These are phyloP conservation scores for Molossus molossus DNA, from an alignment of 2,797 vertebrate species.

Conservation along the genomic window DNA sequence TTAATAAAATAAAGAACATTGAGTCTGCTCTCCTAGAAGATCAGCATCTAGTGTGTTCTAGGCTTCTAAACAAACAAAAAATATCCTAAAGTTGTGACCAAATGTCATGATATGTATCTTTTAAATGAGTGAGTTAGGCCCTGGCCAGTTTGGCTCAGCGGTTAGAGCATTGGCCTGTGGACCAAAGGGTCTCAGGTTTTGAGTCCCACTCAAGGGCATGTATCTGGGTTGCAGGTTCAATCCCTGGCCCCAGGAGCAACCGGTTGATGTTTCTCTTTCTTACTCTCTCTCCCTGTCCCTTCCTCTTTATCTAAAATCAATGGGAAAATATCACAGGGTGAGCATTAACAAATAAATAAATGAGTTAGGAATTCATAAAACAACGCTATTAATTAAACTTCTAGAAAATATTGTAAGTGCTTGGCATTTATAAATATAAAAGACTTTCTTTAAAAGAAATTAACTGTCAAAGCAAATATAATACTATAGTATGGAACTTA, in stretches of 20 bases:
- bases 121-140: not conserved
- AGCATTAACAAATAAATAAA: not conserved
- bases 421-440: not conserved
- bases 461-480: conserved; percentile 28
- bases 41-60: conserved; percentile 8
- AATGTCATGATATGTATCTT: not conserved
- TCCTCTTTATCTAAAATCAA: no score
- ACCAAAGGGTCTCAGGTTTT: no score
- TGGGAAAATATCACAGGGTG: no score
- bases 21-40: not conserved
- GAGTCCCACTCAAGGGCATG: no score
- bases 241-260: no score
- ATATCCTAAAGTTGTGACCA: conserved; percentile 12
- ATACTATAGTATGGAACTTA: not conserved
- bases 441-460: not conserved
- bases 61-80: not conserved
- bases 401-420: not conserved
- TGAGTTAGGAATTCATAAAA: conserved; percentile 45
- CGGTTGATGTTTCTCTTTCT: no score
- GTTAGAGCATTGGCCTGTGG: no score
- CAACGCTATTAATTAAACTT: not conserved
- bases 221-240: no score
- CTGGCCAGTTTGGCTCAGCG: no score
- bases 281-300: no score
- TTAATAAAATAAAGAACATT: not conserved